phyloP scores from a whole-genome alignment of 2,888 invertebrate species.

The Pardosa pseudoannulata region DNA sequence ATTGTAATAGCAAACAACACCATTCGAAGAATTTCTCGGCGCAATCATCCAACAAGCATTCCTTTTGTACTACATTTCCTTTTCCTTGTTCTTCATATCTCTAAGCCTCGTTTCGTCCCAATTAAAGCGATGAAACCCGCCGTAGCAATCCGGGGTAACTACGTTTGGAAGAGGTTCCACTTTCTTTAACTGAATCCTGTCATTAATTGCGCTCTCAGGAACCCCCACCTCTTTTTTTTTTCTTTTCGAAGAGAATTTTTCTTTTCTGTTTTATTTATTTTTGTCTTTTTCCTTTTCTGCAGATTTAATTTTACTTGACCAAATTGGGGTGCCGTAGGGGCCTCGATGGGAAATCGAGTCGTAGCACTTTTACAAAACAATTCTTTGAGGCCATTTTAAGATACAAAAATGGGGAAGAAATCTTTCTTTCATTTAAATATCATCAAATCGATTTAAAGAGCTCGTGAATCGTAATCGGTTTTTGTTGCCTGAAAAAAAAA shows the following conservation, averaged over 20 bases:
- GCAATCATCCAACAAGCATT: too few relatives aligned
- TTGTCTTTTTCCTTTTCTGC: background rate
- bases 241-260: too few relatives aligned
- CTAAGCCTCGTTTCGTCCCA: slow-evolving; percentile 24
- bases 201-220: slow-evolving; percentile 1
- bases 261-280: background rate
- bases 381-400: background rate
- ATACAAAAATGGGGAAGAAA: background rate
- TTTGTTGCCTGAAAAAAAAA: too few relatives aligned
- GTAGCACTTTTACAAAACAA: too few relatives aligned
- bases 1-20: too few relatives aligned
- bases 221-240: too few relatives aligned
- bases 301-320: slow-evolving; percentile 46
- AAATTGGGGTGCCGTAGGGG: background rate
- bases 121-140: slow-evolving; percentile 35
- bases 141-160: slow-evolving; percentile 37
- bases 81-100: background rate
- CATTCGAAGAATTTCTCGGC: too few relatives aligned
- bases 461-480: too few relatives aligned
- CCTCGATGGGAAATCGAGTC: slow-evolving; percentile 27
- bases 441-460: background rate
- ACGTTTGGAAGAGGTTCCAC: slow-evolving; percentile 37
- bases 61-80: too few relatives aligned
- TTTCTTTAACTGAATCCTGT: slow-evolving; percentile 17
- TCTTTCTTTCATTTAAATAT: slow-evolving; percentile 41